Conservation (phyloP, 2,888 invertebrate genomes). For the Thecophora atra region DNA sequence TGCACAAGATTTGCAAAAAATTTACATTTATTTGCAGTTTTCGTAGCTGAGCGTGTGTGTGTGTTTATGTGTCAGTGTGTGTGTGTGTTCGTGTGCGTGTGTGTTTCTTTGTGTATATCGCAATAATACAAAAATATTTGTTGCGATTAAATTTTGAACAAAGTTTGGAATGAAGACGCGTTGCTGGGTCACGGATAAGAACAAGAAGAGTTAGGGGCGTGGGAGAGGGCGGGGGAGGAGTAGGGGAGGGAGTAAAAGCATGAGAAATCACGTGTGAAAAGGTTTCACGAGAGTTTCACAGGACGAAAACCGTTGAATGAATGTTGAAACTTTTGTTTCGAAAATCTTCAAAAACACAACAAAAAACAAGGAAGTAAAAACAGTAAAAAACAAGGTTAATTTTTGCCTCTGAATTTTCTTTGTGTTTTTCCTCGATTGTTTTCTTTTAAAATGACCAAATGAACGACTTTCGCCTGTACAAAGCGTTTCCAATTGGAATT, state of each 20-base stretch:
- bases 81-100: neutral
- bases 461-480: too few relatives aligned
- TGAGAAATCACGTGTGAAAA: too few relatives aligned
- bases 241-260: neutral
- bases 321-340: neutral
- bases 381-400: neutral
- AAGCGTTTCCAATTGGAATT: too few relatives aligned
- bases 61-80: neutral
- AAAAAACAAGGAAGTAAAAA: slow-evolving; percentile 4
- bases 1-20: too few relatives aligned
- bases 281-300: too few relatives aligned
- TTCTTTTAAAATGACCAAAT: too few relatives aligned
- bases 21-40: too few relatives aligned
- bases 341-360: neutral
- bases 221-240: neutral
- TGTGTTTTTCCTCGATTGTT: neutral
- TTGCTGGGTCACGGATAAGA: too few relatives aligned
- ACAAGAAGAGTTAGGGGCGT: neutral
- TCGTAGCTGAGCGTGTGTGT: neutral
- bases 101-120: neutral
- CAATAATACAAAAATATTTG: slow-evolving; percentile 14
- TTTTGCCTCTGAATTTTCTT: neutral
- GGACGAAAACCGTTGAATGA: neutral
- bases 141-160: slow-evolving; percentile 18
- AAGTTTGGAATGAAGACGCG: slow-evolving; percentile 12